phyloP scores from a whole-genome alignment of 2,888 invertebrate genomes.

The Julus scandinavius region DNA sequence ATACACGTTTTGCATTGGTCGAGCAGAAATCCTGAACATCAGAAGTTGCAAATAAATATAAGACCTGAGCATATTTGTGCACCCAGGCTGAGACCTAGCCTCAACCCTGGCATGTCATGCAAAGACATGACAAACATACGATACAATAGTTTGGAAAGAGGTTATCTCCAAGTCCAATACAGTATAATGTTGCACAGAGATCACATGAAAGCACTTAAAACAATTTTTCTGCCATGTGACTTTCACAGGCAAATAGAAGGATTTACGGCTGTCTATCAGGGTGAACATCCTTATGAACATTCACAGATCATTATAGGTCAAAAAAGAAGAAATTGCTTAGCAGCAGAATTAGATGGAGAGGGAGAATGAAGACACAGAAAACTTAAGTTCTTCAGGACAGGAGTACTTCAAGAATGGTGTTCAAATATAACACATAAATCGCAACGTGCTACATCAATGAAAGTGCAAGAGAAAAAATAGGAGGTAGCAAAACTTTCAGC shows the following conservation, averaged over 20 bases:
- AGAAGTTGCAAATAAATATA: neutral
- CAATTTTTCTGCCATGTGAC: neutral
- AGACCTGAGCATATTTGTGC: neutral
- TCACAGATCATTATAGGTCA: constrained; percentile 28
- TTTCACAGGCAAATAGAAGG: constrained; percentile 29
- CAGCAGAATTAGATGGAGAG: neutral
- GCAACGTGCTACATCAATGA: too few species aligned
- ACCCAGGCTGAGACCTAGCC: neutral
- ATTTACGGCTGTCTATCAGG: constrained; percentile 15
- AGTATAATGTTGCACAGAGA: constrained; percentile 21
- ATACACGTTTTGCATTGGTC: too few species aligned
- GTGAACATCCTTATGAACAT: constrained; percentile 22
- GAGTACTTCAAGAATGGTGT: too few species aligned
- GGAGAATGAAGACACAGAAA: too few species aligned
- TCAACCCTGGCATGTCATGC: neutral
- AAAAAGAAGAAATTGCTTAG: constrained; percentile 5
- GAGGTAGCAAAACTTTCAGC: neutral
- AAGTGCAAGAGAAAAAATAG: too few species aligned
- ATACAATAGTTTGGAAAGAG: neutral
- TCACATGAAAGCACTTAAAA: constrained; percentile 21
- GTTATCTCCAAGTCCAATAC: neutral
- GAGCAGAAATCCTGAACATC: neutral
- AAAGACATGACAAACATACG: neutral
- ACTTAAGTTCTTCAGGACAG: too few species aligned
- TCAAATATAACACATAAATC: too few species aligned